phyloP scores from a whole-genome alignment of 2,888 invertebrate genomes.

The Archips xylosteana region DNA sequence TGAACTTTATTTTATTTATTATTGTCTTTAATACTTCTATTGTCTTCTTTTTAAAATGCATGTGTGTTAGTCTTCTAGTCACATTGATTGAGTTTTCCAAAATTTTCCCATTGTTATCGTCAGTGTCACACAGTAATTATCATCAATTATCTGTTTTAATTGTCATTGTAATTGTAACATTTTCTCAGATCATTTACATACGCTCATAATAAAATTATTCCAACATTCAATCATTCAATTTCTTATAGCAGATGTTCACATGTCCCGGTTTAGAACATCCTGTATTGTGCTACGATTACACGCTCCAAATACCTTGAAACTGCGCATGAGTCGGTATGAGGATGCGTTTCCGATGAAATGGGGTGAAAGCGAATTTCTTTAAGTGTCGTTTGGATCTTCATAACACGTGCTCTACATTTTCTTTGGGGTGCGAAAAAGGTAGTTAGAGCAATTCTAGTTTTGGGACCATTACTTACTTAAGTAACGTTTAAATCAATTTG shows the following conservation, averaged over 20 bases:
- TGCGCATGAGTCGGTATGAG: constrained; percentile 45
- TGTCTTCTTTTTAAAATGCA: neutral
- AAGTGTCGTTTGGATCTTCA: constrained; percentile 22
- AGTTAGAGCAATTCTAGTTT: neutral
- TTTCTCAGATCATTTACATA: constrained; percentile 34
- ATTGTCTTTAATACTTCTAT: neutral
- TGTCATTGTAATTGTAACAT: constrained; percentile 22
- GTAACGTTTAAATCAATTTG: no score
- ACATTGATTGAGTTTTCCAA: neutral
- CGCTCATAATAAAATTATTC: constrained; percentile 19
- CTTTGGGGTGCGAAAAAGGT: neutral
- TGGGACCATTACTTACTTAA: neutral
- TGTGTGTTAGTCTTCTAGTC: constrained; percentile 4
- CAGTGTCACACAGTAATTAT: neutral
- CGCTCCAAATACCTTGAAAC: constrained; percentile 48
- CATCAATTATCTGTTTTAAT: neutral
- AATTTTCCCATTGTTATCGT: neutral
- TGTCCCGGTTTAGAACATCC: constrained; percentile 59
- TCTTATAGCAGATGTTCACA: constrained; percentile 49
- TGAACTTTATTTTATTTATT: neutral
- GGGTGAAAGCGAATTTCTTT: constrained; percentile 42
- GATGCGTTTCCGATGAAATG: constrained; percentile 50
- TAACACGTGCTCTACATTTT: neutral
- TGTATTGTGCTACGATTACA: constrained; percentile 52
- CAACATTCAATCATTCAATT: constrained; percentile 28